Base-by-base conservation (phyloP, 1,140 invertebrate genomes). In the Coenobita brevimanus region DNA sequence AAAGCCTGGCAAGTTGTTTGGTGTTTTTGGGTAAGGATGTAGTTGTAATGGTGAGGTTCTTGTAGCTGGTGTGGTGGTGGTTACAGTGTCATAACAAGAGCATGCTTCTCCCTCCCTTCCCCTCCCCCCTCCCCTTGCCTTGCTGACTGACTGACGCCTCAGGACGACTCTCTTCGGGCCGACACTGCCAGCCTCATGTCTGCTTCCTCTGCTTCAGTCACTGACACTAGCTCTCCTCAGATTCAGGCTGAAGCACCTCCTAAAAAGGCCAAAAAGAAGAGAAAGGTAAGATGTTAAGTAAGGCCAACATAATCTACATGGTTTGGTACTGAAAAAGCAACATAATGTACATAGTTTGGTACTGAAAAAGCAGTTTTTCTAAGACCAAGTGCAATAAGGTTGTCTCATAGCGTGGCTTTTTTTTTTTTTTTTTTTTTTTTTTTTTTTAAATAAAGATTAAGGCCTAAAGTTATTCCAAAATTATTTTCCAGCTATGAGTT, bases 211-310 rank as follows among this genome's bases (percentile, higher is more conserved):
- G 85, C 85, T 62, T 87, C 85, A 80, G 85, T 87, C 67, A 87
- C 85, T 50, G 85, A 87, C 54, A 79, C 85, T 87, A 87, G 79
- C 85, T 46, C 78, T 33, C 33, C 84, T 79, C 84, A 80, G 75
- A 43, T 54, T 87, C 41, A 71, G 50, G 79, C 85, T 69, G 78
- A 67, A 50, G 75, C 76, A 38, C 43, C 75, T 6, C 62, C 85
- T 80, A 87, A 87, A 87, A 87, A 87, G 69, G 33, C 62, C 67
- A 87, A 87, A 87, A 87, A 87, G 85, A 87, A 87, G 71, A 80
- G 76, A 62, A 87, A 87, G 85, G 85, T 87, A 87, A 87, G 85
- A 41, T 57, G 54, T 71, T 30, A 73, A 64, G 38, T 73, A 33
- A 80, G 46, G 24, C 33, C 27, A n/a, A n/a, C n/a, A n/a, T n/a